Conservation (phyloP, 2,888 invertebrate genomes). For the Oscheius onirici region DNA sequence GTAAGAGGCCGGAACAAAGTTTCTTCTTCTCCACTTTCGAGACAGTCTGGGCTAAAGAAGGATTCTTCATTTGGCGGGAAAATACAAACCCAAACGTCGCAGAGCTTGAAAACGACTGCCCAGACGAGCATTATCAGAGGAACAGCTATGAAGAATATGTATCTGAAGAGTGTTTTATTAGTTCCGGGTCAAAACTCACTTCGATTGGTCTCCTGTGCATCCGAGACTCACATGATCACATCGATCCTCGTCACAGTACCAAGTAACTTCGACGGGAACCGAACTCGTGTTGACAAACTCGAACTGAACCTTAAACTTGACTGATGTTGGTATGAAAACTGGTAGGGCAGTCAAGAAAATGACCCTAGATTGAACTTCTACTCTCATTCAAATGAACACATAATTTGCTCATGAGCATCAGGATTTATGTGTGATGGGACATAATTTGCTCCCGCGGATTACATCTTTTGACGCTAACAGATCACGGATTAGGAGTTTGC, state of each 20-base stretch:
- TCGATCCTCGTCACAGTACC: background rate
- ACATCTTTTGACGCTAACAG: background rate
- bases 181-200: background rate
- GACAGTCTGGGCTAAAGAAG: background rate
- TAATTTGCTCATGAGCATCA: too few species aligned
- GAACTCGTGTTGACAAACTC: background rate
- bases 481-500: background rate
- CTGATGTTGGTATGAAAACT: too few species aligned
- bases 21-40: slow-evolving; percentile 13
- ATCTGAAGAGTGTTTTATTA: background rate
- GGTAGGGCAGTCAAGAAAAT: too few species aligned
- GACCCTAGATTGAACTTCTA: too few species aligned
- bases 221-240: slow-evolving; percentile 11
- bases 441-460: too few species aligned
- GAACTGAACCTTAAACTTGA: slow-evolving; percentile 3
- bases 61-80: background rate
- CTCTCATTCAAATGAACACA: too few species aligned
- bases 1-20: slow-evolving; percentile 22
- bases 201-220: slow-evolving; percentile 1
- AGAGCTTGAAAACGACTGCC: slow-evolving; percentile 13
- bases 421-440: too few species aligned
- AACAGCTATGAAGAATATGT: slow-evolving; percentile 12
- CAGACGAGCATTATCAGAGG: slow-evolving; percentile 15
- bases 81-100: slow-evolving; percentile 11
- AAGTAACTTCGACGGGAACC: slow-evolving; percentile 13